Percentiles rank a stretch among this genome's conserved stretches.
Evolutionary conservation across 2,888 invertebrate species (phyloP).

Genomic region (Sesia apiformis): DNA sequence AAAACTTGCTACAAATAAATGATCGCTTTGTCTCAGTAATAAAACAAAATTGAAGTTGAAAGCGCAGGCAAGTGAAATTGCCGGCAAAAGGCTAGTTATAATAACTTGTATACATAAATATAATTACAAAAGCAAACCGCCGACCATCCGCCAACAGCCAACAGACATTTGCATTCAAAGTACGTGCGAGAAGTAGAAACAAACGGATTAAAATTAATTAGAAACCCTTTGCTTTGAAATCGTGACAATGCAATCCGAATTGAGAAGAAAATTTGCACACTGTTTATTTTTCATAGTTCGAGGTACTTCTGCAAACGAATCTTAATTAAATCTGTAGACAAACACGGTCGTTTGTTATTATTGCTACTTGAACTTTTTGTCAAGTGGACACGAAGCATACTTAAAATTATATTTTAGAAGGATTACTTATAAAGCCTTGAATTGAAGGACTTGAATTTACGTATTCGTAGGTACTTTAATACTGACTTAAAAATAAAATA

Average conservation of each 20-base stretch:
- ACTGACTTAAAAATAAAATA: no score
- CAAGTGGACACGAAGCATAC: no score
- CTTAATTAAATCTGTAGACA: not conserved
- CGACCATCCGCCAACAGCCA: not conserved
- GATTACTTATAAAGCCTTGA: no score
- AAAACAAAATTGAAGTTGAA: no score
- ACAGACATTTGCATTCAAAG: slow-evolving; percentile 6
- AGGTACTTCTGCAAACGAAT: not conserved
- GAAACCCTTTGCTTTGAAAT: slow-evolving; percentile 3
- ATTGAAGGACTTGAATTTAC: no score
- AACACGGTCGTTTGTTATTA: not conserved
- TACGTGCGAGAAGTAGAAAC: slow-evolving; percentile 15
- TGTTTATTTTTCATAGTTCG: slow-evolving; percentile 11
- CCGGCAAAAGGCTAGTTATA: not conserved
- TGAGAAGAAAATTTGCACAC: slow-evolving; percentile 8
- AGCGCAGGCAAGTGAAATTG: no score
- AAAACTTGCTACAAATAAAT: no score
- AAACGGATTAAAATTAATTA: slow-evolving; percentile 27
- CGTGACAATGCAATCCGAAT: slow-evolving; percentile 18
- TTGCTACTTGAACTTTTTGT: no score
- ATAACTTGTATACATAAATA: not conserved
- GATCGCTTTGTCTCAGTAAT: no score
- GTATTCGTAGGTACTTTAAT: no score
- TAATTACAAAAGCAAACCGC: not conserved
- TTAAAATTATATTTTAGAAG: no score